Evolutionary conservation across 1,140 invertebrate genomes (phyloP), one percentile per base, ranked within the genome.

Genomic region (Ips typographus): DNA sequence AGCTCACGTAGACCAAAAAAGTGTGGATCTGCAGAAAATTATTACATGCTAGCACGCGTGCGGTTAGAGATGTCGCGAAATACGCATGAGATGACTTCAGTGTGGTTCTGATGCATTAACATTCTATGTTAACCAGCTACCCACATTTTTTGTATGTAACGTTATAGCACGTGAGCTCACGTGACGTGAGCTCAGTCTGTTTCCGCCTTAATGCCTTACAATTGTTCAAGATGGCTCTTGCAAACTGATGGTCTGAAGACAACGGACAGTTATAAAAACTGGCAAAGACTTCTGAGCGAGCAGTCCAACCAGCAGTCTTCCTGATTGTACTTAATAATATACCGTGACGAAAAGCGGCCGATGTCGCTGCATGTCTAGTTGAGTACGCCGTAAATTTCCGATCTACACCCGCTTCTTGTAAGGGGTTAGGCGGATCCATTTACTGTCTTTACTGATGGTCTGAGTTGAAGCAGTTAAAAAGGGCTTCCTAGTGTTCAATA

Each of bases 271-370:
- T 6, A 37, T 59, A 59, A 41, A 59, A 59, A 2, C 42, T 40
- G 6, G 38, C 38, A 41, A 59, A 59, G 6, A 37, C 37, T 37
- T 40, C 8, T 1, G 57, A 59, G 8, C 8, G 6, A 2, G 40
- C 57, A 59, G 38, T 59, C 57, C 57, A 59, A 4, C 57, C 57
- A 40, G 57, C 57, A n/a, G 57, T n/a, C 36, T 6, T 6, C 40
- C 57, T 59, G 37, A 59, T 59, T 6, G 40, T 41, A 41, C 42
- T 37, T 5, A 41, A 8, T 6, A 6, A n/a, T 6, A 59, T 41
- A 4, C 57, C 57, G 3, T 41, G 40, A 2, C 57, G 38, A 37
- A 37, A 6, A 8, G 40, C 40, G 5, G 57, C 39, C 38, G 57
- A 59, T 8, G 39, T 59, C 1, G 4, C 36, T 5, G 37, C 7